These are phyloP conservation scores for Scolanthus callimorphus DNA, from an alignment of 92 coral and sea anemone species.

Conservation along the genomic window DNA sequence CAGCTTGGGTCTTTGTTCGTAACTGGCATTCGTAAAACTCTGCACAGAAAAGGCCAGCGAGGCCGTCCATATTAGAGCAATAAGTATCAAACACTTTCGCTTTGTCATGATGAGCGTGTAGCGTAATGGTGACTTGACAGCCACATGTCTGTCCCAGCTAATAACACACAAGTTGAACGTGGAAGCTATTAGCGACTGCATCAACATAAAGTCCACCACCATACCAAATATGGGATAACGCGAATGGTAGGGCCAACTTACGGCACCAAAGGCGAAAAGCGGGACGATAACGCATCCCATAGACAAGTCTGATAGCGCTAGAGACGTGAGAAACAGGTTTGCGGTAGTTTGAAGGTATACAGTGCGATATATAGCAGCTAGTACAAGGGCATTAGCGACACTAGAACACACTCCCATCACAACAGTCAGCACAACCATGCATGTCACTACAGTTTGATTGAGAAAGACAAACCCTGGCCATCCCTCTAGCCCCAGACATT, in stretches of 20 bases:
- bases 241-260: conserved; percentile 33
- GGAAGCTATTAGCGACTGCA: conserved; percentile 24
- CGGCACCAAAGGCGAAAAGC: conserved; percentile 24
- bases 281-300: conserved; percentile 28
- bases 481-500: conserved; percentile 1
- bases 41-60: conserved; percentile 14
- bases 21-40: conserved; percentile 24
- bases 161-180: conserved; percentile 26
- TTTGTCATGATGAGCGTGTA: conserved; percentile 27
- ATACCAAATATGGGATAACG: conserved; percentile 26
- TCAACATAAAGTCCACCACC: conserved; percentile 26
- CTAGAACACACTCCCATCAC: conserved; percentile 13
- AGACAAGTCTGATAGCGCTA: conserved; percentile 26
- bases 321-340: conserved; percentile 28
- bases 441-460: conserved; percentile 8
- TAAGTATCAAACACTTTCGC: neutral
- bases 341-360: conserved; percentile 18
- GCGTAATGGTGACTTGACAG: conserved; percentile 18
- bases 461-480: conserved; percentile 19
- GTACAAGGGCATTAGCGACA: conserved; percentile 23
- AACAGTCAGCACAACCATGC: conserved; percentile 7
- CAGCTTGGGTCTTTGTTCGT: conserved; percentile 27
- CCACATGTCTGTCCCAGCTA: conserved; percentile 26
- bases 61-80: conserved; percentile 15
- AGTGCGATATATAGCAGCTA: conserved; percentile 18